phyloP scores from a whole-genome alignment of 2,888 invertebrate genomes.

The Hypselothyrea guttata region DNA sequence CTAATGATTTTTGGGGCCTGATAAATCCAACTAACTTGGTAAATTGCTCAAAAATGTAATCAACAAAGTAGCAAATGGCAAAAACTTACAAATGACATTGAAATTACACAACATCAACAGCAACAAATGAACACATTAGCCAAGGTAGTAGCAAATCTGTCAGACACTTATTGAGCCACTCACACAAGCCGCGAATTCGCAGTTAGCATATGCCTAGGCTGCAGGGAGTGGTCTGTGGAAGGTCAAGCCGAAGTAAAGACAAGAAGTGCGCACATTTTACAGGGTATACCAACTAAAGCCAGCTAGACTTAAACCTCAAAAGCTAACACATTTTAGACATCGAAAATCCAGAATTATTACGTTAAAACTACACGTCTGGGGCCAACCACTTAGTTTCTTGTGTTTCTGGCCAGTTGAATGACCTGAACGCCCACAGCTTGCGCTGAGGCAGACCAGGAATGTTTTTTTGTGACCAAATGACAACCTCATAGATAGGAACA shows the following conservation, averaged over 20 bases:
- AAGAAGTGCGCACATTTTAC: constrained; percentile 40
- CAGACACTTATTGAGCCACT: constrained; percentile 34
- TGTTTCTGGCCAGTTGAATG: constrained; percentile 52
- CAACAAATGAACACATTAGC: constrained; percentile 51
- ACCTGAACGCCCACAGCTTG: constrained; percentile 56
- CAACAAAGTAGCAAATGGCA: constrained; percentile 31
- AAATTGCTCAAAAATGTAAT: constrained; percentile 46
- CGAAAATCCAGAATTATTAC: no score
- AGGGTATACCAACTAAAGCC: no score
- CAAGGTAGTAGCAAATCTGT: constrained; percentile 34
- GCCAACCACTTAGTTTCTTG: constrained; percentile 20
- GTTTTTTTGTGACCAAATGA: constrained; percentile 26
- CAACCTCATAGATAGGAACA: constrained; percentile 32
- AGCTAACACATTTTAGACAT: no score
- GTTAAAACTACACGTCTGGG: background rate
- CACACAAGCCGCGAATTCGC: constrained; percentile 19
- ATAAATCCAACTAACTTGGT: constrained; percentile 34
- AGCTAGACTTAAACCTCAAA: no score
- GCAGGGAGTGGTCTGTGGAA: constrained; percentile 33
- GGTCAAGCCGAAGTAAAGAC: constrained; percentile 14
- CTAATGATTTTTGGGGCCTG: constrained; percentile 27
- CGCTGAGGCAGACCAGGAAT: background rate
- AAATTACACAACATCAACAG: constrained; percentile 49
- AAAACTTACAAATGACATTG: constrained; percentile 60
- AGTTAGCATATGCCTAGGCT: no score